These are phyloP conservation scores for Guaruba guarouba DNA, from an alignment of 2,113 vertebrate species.

Conservation along the genomic window DNA sequence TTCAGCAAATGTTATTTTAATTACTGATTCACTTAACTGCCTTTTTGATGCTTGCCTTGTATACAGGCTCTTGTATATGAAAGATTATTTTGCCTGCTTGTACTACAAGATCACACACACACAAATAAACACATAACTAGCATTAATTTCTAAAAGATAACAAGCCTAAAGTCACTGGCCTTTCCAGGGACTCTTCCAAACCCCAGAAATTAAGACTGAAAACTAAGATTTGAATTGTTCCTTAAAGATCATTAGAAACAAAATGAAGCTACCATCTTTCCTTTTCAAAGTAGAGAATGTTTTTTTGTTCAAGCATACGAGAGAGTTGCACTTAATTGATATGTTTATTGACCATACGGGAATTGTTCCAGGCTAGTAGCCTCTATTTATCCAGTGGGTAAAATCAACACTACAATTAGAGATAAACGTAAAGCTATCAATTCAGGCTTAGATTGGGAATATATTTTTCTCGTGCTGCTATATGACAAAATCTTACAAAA, in stretches of 20 bases:
- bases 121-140: not conserved
- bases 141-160: not conserved
- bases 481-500: not conserved
- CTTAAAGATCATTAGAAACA: not conserved
- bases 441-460: not conserved
- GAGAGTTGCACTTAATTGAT: not conserved
- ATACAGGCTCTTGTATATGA: not conserved
- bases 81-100: not conserved
- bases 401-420: not conserved
- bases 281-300: rapidly evolving
- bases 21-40: not conserved
- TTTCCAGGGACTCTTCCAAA: not conserved
- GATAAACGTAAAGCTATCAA: not conserved
- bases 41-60: not conserved
- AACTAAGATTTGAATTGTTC: not conserved
- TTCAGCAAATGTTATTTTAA: not conserved
- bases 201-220: not conserved
- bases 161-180: not conserved
- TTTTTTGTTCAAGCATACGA: not conserved
- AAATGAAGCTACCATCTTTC: not conserved
- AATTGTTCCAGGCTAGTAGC: not conserved
- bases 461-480: not conserved
- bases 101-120: not conserved
- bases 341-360: not conserved
- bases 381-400: not conserved